Evolutionary conservation across 1,140 invertebrate genomes (phyloP).

Genomic region (Drosophila sp.): DNA sequence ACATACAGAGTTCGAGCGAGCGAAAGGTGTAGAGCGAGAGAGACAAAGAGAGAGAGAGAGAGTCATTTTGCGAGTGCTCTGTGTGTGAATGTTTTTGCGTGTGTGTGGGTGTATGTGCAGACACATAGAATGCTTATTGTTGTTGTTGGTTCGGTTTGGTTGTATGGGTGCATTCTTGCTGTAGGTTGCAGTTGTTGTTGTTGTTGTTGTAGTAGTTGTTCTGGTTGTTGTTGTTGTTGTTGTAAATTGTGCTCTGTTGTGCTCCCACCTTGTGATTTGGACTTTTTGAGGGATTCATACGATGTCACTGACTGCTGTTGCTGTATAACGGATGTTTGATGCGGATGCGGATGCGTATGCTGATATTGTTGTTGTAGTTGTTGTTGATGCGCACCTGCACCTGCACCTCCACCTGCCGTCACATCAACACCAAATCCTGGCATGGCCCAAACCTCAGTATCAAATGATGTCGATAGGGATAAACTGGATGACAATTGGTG

Average conservation of each 20-base stretch:
- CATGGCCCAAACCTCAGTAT: constrained; percentile 32
- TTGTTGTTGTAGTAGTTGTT: constrained; percentile 36
- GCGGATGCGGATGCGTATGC: constrained; percentile 62
- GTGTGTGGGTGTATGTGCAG: constrained; percentile 22
- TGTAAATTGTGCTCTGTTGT: constrained; percentile 67
- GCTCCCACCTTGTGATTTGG: constrained; percentile 95
- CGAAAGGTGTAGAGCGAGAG: constrained; percentile 1
- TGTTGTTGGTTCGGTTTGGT: constrained; percentile 15
- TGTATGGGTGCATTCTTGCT: constrained; percentile 30
- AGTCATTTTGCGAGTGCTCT: constrained; percentile 34
- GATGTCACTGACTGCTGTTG: constrained; percentile 78
- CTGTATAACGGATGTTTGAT: constrained; percentile 75
- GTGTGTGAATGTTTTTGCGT: constrained; percentile 23
- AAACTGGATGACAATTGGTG: constrained; percentile 44
- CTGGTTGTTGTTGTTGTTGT: constrained; percentile 40
- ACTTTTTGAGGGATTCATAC: constrained; percentile 85
- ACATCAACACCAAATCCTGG: constrained; percentile 27
- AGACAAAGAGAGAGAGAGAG: constrained; percentile 15
- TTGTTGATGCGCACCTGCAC: constrained; percentile 71
- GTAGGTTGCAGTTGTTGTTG: constrained; percentile 33
- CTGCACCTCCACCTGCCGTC: constrained; percentile 46
- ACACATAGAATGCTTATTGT: constrained; percentile 24
- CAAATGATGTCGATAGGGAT: constrained; percentile 46
- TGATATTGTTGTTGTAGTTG: constrained; percentile 54
- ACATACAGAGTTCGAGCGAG: constrained; percentile 12